phyloP scores from a whole-genome alignment of 1,140 invertebrate genomes.

The Lordiphosa clarofinis region DNA sequence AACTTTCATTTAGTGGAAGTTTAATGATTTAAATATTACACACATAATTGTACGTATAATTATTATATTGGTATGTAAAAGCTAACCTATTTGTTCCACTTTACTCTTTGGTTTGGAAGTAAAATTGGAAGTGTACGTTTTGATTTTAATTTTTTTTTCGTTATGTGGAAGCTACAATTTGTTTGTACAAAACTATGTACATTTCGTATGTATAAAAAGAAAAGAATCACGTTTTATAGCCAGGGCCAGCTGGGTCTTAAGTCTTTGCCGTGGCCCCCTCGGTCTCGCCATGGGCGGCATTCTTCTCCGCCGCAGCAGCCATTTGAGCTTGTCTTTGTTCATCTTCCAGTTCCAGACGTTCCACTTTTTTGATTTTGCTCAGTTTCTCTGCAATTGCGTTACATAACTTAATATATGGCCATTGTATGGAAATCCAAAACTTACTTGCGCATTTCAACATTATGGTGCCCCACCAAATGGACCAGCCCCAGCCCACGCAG shows the following conservation, averaged over 20 bases:
- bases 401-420: too few relatives aligned
- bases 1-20: slow-evolving; percentile 32
- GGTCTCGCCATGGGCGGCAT: slow-evolving; percentile 27
- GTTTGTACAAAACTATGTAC: slow-evolving; percentile 42
- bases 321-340: slow-evolving; percentile 70
- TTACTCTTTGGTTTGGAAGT: slow-evolving; percentile 50
- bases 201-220: slow-evolving; percentile 46
- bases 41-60: slow-evolving; percentile 2
- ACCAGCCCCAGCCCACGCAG: slow-evolving; percentile 98
- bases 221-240: slow-evolving; percentile 5
- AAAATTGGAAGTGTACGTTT: slow-evolving; percentile 50
- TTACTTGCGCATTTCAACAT: slow-evolving; percentile 89
- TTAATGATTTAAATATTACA: slow-evolving; percentile 48
- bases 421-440: slow-evolving; percentile 32
- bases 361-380: slow-evolving; percentile 77
- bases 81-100: slow-evolving; percentile 29
- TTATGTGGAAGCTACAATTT: slow-evolving; percentile 43
- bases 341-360: slow-evolving; percentile 73
- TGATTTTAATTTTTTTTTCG: slow-evolving; percentile 2
- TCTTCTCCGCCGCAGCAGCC: slow-evolving; percentile 44
- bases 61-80: too few relatives aligned
- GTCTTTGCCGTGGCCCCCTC: slow-evolving; percentile 57
- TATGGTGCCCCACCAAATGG: slow-evolving; percentile 96
- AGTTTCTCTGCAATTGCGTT: slow-evolving; percentile 54
- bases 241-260: slow-evolving; percentile 30